Conservation (phyloP, 2,113 vertebrate genomes). For the Coptodon bakossiorum region DNA sequence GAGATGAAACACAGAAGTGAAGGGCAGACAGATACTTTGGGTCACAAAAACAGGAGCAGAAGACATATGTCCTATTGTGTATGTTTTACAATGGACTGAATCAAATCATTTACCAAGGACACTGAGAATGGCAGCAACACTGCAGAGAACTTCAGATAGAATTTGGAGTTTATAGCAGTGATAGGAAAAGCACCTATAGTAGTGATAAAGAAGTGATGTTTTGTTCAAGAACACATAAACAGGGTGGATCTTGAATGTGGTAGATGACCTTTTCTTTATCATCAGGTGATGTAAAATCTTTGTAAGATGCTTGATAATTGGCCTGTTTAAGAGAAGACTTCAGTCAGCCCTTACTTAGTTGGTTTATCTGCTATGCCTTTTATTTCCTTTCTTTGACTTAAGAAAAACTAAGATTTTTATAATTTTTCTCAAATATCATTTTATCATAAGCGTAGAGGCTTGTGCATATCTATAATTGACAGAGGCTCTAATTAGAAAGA, state of each 20-base stretch:
- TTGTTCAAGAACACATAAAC: not conserved
- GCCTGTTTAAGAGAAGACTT: not conserved
- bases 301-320: not conserved
- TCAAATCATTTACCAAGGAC: not conserved
- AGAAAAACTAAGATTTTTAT: not conserved
- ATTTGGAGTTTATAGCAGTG: not conserved
- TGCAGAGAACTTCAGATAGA: not conserved
- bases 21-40: not conserved
- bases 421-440: not conserved
- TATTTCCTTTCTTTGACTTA: not conserved
- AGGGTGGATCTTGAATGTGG: not conserved
- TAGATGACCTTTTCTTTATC: not conserved
- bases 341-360: not conserved
- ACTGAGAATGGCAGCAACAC: not conserved
- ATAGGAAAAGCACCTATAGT: not conserved
- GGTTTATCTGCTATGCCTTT: not conserved
- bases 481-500: not conserved
- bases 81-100: slow-evolving; percentile 2
- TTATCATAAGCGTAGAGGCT: not conserved
- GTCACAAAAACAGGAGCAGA: not conserved
- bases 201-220: not conserved
- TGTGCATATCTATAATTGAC: not conserved
- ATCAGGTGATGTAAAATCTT: not conserved
- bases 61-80: not conserved
- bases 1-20: not conserved